Base-by-base conservation (phyloP, 2,113 vertebrate genomes). In the Sapayoa aenigma region DNA sequence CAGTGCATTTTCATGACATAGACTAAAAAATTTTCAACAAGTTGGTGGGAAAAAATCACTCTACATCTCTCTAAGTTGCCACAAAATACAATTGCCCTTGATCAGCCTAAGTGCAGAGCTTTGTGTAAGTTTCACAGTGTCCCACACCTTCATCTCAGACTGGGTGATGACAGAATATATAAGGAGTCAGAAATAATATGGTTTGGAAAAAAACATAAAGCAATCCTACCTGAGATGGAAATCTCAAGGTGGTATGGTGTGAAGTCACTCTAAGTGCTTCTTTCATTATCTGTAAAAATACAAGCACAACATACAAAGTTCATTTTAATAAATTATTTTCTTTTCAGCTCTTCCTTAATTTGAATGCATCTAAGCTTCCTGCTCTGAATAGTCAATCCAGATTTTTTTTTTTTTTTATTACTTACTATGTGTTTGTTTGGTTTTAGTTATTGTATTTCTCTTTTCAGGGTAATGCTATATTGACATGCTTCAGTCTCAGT, bases 71-170 rank as follows among this genome's bases (percentile, higher is more conserved):
- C 46, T 55, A 62, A 78, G 9, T 13, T 87, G 25, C 31, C 9
- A 6, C 42, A 71, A 69, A 89, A 25, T 50, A 11, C 28, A 53
- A 9, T 27, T 84, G n/a, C 42, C 9, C 35, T 71, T 0, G 1
- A 9, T 33, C 23, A 59, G 22, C 9, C 21, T 33, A 63, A 50
- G 39, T 0, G 0, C 56, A 78, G 30, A 58, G n/a, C 30, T 62
- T 74, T 42, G 37, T 47, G 10, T 11, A 14, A 1, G 1, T 66
- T 88, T 76, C 23, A 22, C 19, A 19, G 35, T 24, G 41, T 72
- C 18, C 6, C 16, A 69, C 19, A 33, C 11, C 23, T 93, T 73
- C 23, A 35, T 41, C 46, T 35, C 18, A 63, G 25, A 6, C 8
- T 76, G 14, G 6, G 30, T 46, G 37, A 25, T 68, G 31, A 73